Percentiles rank a stretch among this genome's conserved stretches.
These are phyloP conservation scores for Sapajus apella DNA, from an alignment of 2,113 vertebrate species.

Conservation along the genomic window DNA sequence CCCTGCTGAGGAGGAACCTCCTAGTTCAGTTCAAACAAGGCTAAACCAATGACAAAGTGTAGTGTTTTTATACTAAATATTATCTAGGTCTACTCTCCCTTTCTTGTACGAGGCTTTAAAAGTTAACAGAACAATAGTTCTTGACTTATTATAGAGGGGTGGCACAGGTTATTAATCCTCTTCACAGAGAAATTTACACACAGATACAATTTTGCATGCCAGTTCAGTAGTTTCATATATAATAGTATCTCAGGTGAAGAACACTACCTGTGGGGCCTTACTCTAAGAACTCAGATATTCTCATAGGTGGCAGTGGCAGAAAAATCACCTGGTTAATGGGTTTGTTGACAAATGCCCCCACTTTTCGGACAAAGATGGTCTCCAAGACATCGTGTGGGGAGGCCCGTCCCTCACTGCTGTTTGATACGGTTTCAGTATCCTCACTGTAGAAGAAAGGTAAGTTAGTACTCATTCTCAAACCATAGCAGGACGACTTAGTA, in stretches of 20 bases:
- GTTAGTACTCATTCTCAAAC: neutral
- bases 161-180: neutral
- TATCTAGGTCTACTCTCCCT: neutral
- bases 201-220: neutral
- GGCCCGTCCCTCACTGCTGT: constrained; percentile 87
- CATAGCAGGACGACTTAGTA: neutral
- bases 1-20: neutral
- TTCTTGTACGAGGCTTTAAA: neutral
- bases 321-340: constrained; percentile 92
- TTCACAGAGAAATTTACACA: neutral
- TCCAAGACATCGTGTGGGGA: constrained; percentile 91
- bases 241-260: neutral
- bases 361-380: constrained; percentile 93
- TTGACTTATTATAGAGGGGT: neutral
- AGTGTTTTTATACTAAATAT: no score
- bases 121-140: neutral
- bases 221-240: neutral
- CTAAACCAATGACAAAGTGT: neutral
- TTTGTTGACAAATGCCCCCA: constrained; percentile 98
- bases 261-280: neutral
- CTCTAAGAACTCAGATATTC: neutral
- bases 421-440: constrained; percentile 88
- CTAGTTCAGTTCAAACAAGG: neutral
- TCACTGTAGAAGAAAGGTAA: constrained; percentile 82
- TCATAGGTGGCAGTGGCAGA: neutral